Conservation (phyloP, 2,888 invertebrate species). For the Ferrisia virgata region DNA sequence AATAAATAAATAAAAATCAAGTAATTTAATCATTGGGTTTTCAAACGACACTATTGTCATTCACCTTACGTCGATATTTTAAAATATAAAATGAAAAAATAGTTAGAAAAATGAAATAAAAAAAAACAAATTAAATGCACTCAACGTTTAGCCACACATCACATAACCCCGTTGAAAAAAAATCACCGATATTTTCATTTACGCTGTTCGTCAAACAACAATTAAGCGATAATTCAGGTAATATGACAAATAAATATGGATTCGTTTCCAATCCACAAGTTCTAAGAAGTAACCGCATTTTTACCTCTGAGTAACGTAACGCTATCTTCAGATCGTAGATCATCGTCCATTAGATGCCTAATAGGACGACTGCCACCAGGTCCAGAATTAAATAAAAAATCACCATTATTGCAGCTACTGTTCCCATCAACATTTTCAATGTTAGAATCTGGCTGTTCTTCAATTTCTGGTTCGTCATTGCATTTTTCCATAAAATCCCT, state of each 20-base stretch:
- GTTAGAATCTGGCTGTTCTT: constrained; percentile 38
- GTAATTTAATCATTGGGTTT: not conserved
- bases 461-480: constrained; percentile 40
- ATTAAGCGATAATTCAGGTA: not conserved
- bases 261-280: not conserved
- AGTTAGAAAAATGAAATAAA: not conserved
- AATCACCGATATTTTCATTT: not conserved
- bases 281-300: constrained; percentile 20
- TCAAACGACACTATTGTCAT: not conserved
- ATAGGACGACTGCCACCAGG: constrained; percentile 37
- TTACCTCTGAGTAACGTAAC: constrained; percentile 37
- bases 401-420: constrained; percentile 36
- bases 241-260: not conserved
- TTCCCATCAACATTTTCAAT: constrained; percentile 7
- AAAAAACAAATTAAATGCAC: constrained; percentile 24
- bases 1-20: not conserved
- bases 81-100: constrained; percentile 18
- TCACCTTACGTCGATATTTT: not conserved
- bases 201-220: not conserved
- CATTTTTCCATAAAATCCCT: constrained; percentile 43
- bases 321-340: constrained; percentile 29
- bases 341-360: constrained; percentile 34
- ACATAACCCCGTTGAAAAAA: not conserved
- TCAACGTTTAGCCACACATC: not conserved
- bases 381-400: constrained; percentile 33